Conservation (phyloP, 2,797 vertebrate genomes). For the Melopsittacus undulatus region DNA sequence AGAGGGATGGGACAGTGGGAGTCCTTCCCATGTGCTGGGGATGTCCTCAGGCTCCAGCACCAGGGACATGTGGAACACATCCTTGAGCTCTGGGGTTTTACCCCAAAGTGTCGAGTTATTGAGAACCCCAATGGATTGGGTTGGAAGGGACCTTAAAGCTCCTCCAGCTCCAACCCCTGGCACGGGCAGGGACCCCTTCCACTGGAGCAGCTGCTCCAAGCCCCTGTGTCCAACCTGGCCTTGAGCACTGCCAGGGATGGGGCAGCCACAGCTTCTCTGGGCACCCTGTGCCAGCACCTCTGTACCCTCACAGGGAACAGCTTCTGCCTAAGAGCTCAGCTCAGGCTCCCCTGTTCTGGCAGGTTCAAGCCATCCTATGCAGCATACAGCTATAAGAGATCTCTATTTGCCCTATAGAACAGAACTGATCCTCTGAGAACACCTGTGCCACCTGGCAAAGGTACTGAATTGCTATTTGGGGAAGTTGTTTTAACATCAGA, state of each 20-base stretch:
- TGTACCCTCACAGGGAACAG: neutral
- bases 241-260: no score
- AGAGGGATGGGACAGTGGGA: neutral
- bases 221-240: no score
- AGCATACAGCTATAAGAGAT: neutral
- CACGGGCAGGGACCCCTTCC: neutral
- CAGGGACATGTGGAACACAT: accelerated
- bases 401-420: neutral
- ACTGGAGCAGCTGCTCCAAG: neutral
- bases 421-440: neutral
- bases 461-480: neutral
- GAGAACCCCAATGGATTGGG: neutral
- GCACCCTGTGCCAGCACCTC: neutral
- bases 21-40: accelerated
- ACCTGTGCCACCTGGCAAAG: neutral
- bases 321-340: neutral
- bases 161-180: neutral
- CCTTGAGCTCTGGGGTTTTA: neutral
- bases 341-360: neutral
- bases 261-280: no score
- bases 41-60: accelerated
- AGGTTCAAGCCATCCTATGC: neutral
- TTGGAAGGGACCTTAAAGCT: neutral
- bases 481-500: neutral
- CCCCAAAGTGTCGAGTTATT: neutral